These are phyloP conservation scores for Meteorus cinctellus DNA, from an alignment of 2,888 invertebrate species.

Conservation along the genomic window DNA sequence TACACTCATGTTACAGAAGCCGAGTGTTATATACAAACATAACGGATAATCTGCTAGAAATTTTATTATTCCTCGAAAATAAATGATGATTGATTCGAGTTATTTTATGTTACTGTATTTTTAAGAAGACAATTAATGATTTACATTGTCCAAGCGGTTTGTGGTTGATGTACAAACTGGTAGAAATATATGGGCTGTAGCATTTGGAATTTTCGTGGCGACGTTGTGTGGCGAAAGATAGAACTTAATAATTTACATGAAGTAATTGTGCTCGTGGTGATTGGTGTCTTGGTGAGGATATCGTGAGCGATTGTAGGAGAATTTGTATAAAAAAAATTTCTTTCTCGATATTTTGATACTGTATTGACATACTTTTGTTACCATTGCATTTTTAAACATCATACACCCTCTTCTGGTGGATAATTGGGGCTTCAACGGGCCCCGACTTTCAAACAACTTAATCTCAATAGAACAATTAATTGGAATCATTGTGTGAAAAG, in stretches of 20 bases:
- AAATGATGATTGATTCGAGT: too few species aligned
- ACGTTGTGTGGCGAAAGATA: too few species aligned
- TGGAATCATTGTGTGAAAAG: background rate
- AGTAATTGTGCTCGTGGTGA: background rate
- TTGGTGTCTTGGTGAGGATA: background rate
- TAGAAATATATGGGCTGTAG: too few species aligned
- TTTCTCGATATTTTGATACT: background rate
- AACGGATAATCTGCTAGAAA: too few species aligned
- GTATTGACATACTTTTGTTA: background rate
- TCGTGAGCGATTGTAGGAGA: background rate
- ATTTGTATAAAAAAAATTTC: background rate
- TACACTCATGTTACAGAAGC: too few species aligned
- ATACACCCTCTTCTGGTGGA: background rate
- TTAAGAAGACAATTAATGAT: too few species aligned
- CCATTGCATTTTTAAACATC: background rate
- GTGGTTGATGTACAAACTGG: too few species aligned
- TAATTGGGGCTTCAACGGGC: background rate
- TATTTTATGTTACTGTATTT: too few species aligned
- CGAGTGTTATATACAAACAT: too few species aligned
- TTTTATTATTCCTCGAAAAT: too few species aligned
- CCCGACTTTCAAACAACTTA: background rate
- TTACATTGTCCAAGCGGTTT: too few species aligned
- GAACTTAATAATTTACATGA: background rate
- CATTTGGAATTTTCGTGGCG: too few species aligned
- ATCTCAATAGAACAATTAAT: background rate